These are phyloP conservation scores for Coecobrya sp. DNA, from an alignment of 2,888 invertebrate species.

Conservation along the genomic window DNA sequence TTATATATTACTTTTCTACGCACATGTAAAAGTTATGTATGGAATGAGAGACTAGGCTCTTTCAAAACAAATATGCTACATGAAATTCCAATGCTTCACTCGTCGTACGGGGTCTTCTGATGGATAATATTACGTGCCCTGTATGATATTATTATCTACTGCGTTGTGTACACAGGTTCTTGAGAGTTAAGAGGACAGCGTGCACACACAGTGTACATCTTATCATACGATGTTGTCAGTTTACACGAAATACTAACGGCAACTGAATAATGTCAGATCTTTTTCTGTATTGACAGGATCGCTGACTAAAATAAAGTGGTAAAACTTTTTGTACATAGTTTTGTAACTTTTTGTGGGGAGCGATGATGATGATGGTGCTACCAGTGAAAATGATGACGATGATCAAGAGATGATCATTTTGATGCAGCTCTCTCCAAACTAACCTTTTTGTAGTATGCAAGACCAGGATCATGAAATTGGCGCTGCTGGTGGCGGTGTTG, in stretches of 20 bases:
- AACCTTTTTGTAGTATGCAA: slow-evolving; percentile 48
- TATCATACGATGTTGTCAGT: not conserved
- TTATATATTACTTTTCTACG: slow-evolving; percentile 9
- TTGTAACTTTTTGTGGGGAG: slow-evolving; percentile 47
- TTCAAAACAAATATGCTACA: slow-evolving; percentile 41
- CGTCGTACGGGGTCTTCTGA: slow-evolving; percentile 10
- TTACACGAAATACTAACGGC: slow-evolving; percentile 24
- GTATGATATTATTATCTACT: not conserved
- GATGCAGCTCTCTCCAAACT: slow-evolving; percentile 44
- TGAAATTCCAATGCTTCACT: slow-evolving; percentile 59
- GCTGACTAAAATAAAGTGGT: slow-evolving; percentile 41
- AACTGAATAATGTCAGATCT: slow-evolving; percentile 13
- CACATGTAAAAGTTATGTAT: not conserved
- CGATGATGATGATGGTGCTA: slow-evolving; percentile 29
- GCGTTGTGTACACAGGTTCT: not conserved
- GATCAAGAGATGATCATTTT: slow-evolving; percentile 50
- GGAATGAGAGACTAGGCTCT: slow-evolving; percentile 18
- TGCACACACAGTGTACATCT: not conserved
- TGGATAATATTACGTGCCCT: slow-evolving; percentile 54
- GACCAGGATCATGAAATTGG: slow-evolving; percentile 42
- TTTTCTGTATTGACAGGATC: slow-evolving; percentile 28
- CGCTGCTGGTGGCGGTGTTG: slow-evolving; percentile 4
- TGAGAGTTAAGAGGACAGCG: not conserved
- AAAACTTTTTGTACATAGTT: slow-evolving; percentile 54
- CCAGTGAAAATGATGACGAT: not conserved